A percentile compares a stretch with the other conserved stretches of the same genome.
Evolutionary conservation across 2,113 vertebrate species (phyloP).

Genomic region (Lota lota): DNA sequence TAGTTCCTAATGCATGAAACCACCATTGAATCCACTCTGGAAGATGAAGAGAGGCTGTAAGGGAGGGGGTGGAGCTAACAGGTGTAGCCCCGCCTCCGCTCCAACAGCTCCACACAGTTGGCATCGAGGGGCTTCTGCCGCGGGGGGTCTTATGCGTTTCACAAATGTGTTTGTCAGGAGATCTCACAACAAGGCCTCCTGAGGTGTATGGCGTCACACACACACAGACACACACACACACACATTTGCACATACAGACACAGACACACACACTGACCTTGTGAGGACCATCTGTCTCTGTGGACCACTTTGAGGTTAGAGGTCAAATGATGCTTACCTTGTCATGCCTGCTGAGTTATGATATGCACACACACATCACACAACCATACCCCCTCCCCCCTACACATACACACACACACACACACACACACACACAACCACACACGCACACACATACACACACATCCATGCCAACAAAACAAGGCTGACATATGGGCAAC

Average conservation of each 20-base stretch:
- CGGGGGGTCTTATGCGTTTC: too few relatives aligned
- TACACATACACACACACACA: neutral
- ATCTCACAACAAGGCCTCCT: too few relatives aligned
- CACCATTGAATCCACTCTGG: too few relatives aligned
- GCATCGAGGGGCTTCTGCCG: too few relatives aligned
- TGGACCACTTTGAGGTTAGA: slow-evolving; percentile 27
- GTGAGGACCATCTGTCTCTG: slow-evolving; percentile 17
- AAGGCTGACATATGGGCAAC: too few relatives aligned
- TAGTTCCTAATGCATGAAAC: neutral
- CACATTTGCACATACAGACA: neutral
- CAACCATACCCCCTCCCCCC: neutral
- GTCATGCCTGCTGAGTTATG: slow-evolving; percentile 42
- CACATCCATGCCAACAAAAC: neutral
- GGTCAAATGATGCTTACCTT: slow-evolving; percentile 50
- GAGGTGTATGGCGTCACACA: neutral
- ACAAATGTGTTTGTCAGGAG: too few relatives aligned
- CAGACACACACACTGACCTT: slow-evolving; percentile 8
- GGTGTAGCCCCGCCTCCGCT: too few relatives aligned
- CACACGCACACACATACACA: neutral
- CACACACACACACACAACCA: neutral
- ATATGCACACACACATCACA: neutral
- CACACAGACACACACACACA: slow-evolving; percentile 11
- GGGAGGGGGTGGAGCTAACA: too few relatives aligned
- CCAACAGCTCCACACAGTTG: too few relatives aligned
- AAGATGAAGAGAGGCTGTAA: too few relatives aligned